Conservation (phyloP, 2,888 invertebrate species). For the Isotomurus palustris region DNA sequence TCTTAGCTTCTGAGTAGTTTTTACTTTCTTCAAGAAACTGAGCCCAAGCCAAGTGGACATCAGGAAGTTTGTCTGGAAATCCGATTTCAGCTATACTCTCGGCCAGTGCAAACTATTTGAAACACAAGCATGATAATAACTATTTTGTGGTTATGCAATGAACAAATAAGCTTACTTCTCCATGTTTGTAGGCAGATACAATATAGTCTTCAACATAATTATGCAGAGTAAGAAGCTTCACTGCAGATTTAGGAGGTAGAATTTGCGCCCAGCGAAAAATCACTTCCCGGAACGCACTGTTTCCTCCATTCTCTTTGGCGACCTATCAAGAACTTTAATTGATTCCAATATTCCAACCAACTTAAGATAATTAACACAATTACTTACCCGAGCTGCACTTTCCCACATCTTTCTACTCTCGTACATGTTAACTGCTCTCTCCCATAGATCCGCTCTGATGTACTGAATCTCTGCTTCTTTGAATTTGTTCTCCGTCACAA, state of each 20-base stretch:
- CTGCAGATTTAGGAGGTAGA: conserved; percentile 87
- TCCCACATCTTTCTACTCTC: conserved; percentile 80
- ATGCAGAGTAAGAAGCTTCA: conserved; percentile 79
- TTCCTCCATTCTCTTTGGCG: conserved; percentile 62
- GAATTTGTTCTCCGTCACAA: conserved; percentile 79
- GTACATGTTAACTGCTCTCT: conserved; percentile 85
- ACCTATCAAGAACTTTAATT: no score
- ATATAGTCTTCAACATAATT: conserved; percentile 82
- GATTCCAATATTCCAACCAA: no score
- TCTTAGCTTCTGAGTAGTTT: conserved; percentile 81
- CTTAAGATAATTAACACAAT: no score
- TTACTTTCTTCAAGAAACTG: conserved; percentile 88
- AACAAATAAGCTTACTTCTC: conserved; percentile 26
- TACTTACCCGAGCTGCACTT: conserved; percentile 72
- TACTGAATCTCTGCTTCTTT: conserved; percentile 91
- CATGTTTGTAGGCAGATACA: conserved; percentile 62
- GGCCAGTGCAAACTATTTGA: conserved; percentile 75
- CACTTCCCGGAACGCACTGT: conserved; percentile 61
- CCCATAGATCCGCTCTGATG: conserved; percentile 83
- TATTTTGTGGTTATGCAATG: no score
- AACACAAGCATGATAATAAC: no score
- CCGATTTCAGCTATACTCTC: conserved; percentile 68
- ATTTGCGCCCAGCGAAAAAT: conserved; percentile 93
- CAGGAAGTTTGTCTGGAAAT: conserved; percentile 60
- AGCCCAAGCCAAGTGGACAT: conserved; percentile 81